Evolutionary conservation across 2,113 vertebrate species (phyloP).

Genomic region (Gymnarchus niloticus): DNA sequence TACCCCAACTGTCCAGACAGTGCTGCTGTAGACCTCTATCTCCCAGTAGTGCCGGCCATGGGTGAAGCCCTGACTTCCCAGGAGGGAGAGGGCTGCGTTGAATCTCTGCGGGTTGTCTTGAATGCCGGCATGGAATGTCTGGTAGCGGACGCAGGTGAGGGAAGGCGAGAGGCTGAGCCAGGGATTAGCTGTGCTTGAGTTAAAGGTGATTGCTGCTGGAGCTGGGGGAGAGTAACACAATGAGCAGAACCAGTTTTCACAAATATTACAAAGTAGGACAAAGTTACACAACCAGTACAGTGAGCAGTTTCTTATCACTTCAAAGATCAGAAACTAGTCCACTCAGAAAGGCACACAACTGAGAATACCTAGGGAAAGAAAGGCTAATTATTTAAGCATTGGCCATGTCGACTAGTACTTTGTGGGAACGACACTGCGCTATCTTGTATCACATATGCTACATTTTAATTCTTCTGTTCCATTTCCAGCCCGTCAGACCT

Average conservation of each 20-base stretch:
- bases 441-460: neutral
- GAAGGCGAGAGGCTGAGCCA: slow-evolving; percentile 69
- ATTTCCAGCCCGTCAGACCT: neutral
- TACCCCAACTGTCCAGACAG: slow-evolving; percentile 69
- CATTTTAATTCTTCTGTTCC: too few relatives aligned
- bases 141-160: slow-evolving; percentile 67
- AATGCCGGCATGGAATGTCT: slow-evolving; percentile 62
- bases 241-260: neutral
- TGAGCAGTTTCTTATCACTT: neutral
- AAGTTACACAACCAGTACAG: neutral
- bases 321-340: neutral
- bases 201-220: slow-evolving; percentile 65
- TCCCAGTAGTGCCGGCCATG: slow-evolving; percentile 72
- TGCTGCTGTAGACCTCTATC: slow-evolving; percentile 70
- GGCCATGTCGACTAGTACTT: neutral
- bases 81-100: slow-evolving; percentile 65
- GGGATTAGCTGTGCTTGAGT: slow-evolving; percentile 69
- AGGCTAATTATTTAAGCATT: neutral
- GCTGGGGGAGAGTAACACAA: slow-evolving; percentile 33
- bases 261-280: neutral
- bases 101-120: slow-evolving; percentile 68
- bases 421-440: neutral
- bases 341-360: too few relatives aligned
- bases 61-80: slow-evolving; percentile 66
- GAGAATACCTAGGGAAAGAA: neutral